phyloP scores from a whole-genome alignment of 1,140 invertebrate species.

The Teleopsis dalmanni region DNA sequence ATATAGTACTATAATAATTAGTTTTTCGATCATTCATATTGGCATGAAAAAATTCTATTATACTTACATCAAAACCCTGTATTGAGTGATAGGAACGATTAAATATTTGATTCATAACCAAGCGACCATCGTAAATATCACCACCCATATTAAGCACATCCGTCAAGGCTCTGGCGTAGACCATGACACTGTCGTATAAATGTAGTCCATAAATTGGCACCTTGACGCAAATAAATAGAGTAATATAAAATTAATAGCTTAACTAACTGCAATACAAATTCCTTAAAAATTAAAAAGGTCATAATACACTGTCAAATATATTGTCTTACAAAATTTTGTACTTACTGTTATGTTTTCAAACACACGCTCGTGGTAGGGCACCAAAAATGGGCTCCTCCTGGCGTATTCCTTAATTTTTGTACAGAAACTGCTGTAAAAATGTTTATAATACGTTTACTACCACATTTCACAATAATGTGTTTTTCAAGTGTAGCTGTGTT shows the following conservation, averaged over 20 bases:
- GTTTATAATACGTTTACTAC: no score
- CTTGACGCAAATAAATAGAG: constrained; percentile 41
- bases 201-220: constrained; percentile 79
- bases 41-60: no score
- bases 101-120: constrained; percentile 59
- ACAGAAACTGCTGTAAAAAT: constrained; percentile 51
- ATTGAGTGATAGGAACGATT: constrained; percentile 68
- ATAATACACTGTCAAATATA: no score
- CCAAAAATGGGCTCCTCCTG: constrained; percentile 59
- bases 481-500: no score
- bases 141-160: constrained; percentile 58
- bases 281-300: no score
- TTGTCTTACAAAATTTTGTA: no score
- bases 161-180: constrained; percentile 73
- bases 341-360: constrained; percentile 58
- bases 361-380: constrained; percentile 63
- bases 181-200: constrained; percentile 78
- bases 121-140: constrained; percentile 64
- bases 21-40: no score
- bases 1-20: no score
- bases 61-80: constrained; percentile 65
- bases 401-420: constrained; percentile 60
- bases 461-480: no score
- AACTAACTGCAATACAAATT: neutral
- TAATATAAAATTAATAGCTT: neutral